Conservation (phyloP, 2,797 vertebrate genomes). For the Acestrorhynchus altus region DNA sequence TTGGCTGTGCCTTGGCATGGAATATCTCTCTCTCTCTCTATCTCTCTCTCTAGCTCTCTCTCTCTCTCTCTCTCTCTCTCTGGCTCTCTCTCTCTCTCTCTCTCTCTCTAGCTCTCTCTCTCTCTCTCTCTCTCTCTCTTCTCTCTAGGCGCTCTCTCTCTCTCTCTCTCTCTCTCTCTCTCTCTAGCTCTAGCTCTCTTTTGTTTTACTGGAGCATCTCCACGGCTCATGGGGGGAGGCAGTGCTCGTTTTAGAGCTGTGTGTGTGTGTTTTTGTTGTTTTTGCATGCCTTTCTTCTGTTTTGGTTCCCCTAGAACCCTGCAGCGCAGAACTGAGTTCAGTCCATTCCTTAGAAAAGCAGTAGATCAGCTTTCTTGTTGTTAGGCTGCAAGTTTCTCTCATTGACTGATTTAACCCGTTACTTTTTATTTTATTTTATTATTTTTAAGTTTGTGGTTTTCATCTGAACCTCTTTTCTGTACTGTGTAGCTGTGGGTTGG, state of each 20-base stretch:
- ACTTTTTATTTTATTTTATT: conserved; percentile 25
- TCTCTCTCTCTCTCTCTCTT: no score
- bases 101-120: no score
- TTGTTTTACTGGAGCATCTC: conserved; percentile 7
- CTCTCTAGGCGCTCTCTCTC: conserved; percentile 28
- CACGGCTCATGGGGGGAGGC: conserved; percentile 36
- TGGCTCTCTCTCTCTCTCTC: background rate
- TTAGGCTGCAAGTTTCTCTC: conserved; percentile 7
- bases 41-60: background rate
- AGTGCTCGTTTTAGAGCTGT: conserved; percentile 42
- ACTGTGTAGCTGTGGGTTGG: background rate
- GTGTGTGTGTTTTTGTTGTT: conserved; percentile 64
- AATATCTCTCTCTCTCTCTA: conserved; percentile 18
- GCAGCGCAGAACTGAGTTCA: conserved; percentile 10
- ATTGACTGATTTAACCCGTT: background rate
- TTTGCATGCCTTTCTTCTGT: conserved; percentile 49
- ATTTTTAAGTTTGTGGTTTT: conserved; percentile 5
- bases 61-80: background rate
- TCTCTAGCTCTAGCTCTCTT: background rate
- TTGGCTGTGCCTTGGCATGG: conserved; percentile 53
- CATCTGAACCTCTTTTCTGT: background rate
- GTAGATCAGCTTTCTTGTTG: conserved; percentile 6
- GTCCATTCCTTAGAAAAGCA: background rate
- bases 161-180: background rate
- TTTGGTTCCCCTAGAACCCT: conserved; percentile 36